Percentiles rank a stretch among this genome's conserved stretches.
Conservation (phyloP, 2,797 vertebrate genomes). For the Megaceryle alcyon region DNA sequence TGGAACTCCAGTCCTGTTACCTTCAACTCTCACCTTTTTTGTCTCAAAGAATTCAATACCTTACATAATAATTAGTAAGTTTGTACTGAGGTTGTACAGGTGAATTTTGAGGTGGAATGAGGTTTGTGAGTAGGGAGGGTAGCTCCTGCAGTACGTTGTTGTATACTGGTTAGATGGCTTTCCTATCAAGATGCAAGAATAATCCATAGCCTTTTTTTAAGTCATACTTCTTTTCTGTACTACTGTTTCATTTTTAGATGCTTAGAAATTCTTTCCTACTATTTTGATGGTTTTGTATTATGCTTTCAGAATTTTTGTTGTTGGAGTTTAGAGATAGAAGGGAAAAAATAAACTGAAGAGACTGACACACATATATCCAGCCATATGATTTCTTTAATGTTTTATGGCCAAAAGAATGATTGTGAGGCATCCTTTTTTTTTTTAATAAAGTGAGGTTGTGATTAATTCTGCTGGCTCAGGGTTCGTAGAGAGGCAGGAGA, state of each 20-base stretch:
- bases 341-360: not conserved
- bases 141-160: not conserved
- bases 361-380: not conserved
- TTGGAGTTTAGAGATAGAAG: not conserved
- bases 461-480: not conserved
- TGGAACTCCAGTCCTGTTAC: not conserved
- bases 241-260: not conserved
- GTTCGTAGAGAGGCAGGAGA: not conserved
- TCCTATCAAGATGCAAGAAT: not conserved
- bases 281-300: not conserved
- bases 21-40: not conserved
- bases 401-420: not conserved
- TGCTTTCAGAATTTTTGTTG: conserved; percentile 24
- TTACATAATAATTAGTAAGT: not conserved
- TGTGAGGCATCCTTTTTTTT: not conserved
- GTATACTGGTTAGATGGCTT: not conserved
- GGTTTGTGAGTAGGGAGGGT: not conserved
- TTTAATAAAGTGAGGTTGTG: not conserved
- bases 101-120: not conserved
- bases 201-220: not conserved
- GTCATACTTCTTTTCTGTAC: not conserved
- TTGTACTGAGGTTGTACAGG: not conserved
- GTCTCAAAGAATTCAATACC: not conserved
- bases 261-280: not conserved
- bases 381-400: not conserved